Evolutionary conservation across 2,113 vertebrate genomes (phyloP).

Genomic region (Epinephelus fuscoguttatus): DNA sequence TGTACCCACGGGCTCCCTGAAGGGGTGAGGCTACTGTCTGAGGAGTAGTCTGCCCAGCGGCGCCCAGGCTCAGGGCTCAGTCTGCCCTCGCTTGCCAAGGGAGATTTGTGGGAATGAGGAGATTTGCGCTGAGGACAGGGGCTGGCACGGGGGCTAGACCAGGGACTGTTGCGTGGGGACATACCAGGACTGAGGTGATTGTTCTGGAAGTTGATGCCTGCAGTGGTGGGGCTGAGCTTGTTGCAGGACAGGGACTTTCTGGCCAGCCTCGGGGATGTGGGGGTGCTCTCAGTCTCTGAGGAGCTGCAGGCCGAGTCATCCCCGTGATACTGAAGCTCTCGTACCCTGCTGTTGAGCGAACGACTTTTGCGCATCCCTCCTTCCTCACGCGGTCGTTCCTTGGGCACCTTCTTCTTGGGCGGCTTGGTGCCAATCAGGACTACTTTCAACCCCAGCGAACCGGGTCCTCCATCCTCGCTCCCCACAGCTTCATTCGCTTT

Average conservation of each 20-base stretch:
- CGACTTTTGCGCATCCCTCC: conserved; percentile 85
- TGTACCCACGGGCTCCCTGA: conserved; percentile 98
- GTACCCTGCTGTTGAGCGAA: conserved; percentile 92
- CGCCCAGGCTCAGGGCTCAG: conserved; percentile 86
- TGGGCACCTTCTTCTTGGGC: conserved; percentile 94
- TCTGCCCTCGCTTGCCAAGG: conserved; percentile 86
- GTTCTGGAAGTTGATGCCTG: conserved; percentile 81
- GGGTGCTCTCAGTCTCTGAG: conserved; percentile 94
- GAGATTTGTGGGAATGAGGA: conserved; percentile 87
- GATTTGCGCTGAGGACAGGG: conserved; percentile 91
- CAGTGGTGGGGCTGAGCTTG: conserved; percentile 89
- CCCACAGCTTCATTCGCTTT: conserved; percentile 90
- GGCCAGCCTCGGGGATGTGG: conserved; percentile 89
- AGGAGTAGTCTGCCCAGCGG: conserved; percentile 92
- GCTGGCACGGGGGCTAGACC: conserved; percentile 91
- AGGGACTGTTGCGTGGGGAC: conserved; percentile 93
- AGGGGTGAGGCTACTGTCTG: conserved; percentile 94
- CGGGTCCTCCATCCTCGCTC: conserved; percentile 78
- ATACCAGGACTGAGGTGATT: conserved; percentile 93
- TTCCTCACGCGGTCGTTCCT: conserved; percentile 88
- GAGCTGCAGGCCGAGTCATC: conserved; percentile 97
- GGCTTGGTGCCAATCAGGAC: conserved; percentile 94
- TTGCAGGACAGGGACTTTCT: conserved; percentile 83
- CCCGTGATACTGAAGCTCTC: conserved; percentile 92
- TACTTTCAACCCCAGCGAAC: conserved; percentile 86